Evolutionary conservation across 2,888 invertebrate species (phyloP), one percentile per base, ranked within the genome.

Genomic region (Chrysolina haemoptera): DNA sequence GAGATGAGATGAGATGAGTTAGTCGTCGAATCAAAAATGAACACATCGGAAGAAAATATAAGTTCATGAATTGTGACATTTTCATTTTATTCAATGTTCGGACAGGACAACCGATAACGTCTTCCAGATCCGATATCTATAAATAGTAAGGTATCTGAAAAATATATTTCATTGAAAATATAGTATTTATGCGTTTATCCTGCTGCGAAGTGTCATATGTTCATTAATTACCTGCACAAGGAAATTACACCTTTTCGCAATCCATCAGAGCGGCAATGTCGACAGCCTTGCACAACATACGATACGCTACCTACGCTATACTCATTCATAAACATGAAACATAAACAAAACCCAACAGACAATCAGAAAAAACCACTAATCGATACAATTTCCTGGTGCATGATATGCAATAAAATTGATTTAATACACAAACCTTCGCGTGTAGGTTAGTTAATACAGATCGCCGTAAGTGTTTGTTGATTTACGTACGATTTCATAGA

Each of bases 251-350:
- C 22, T 35, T 35, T 14, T 35, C 27, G 18, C 59, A 53, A 18
- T 59, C 59, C 59, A 53, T 18, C 53, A 4, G 18, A 53, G 53
- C 20, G 20, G 22, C 59, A 35, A 59, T 27, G 59, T 55, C 20
- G 55, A 3, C 22, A 55, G 18, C 55, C 55, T 55, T 55, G 55
- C 55, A 20, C 59, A 59, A 59, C 59, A 59, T 16, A 59, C 59
- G 35, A 59, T 35, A 27, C 35, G 35, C 27, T 59, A 14, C 59
- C 59, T 59, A 59, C 59, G 35, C 59, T 18, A 27, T 59, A 11
- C 67, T 67, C 53, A 67, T 67, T 67, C 67, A 67, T 67, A 50
- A 66, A 66, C 67, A 67, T 67, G 35, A 50, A 66, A 66, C 27
- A 66, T 48, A 41, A 43, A 67, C 53, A 48, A 53, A 35, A 16